Evolutionary conservation across 1,140 invertebrate genomes (phyloP).

Genomic region (Holotrichia oblita): DNA sequence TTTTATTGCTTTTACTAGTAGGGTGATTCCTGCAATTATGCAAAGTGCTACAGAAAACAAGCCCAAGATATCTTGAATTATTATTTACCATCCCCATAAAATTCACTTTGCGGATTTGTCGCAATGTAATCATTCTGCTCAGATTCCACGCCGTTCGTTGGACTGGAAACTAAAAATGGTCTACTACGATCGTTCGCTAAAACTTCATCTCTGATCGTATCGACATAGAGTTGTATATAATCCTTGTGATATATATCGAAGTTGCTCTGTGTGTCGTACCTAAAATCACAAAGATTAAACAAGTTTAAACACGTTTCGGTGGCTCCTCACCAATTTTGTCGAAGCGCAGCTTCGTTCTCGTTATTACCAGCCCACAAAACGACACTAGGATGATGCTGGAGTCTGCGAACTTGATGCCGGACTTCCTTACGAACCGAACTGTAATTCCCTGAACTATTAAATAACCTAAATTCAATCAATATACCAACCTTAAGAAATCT

Average conservation of each 20-base stretch:
- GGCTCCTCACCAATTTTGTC: conserved; percentile 75
- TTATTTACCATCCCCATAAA: conserved; percentile 86
- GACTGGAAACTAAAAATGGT: conserved; percentile 87
- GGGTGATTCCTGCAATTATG: too few species aligned
- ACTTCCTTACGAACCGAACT: conserved; percentile 79
- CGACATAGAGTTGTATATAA: conserved; percentile 88
- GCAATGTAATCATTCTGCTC: conserved; percentile 78
- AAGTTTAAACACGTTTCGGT: background rate
- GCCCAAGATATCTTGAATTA: too few species aligned
- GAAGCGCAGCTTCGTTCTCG: conserved; percentile 94
- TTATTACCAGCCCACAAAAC: conserved; percentile 96
- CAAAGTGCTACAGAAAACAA: too few species aligned
- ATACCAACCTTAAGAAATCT: conserved; percentile 72
- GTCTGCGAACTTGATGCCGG: conserved; percentile 80
- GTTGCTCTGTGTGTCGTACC: conserved; percentile 71
- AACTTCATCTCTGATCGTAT: conserved; percentile 78
- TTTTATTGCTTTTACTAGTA: too few species aligned
- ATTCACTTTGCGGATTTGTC: conserved; percentile 76
- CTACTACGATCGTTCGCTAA: conserved; percentile 69
- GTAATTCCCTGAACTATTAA: background rate
- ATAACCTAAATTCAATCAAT: background rate
- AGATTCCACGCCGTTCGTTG: conserved; percentile 86
- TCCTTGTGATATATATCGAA: conserved; percentile 76
- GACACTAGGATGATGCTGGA: conserved; percentile 91
- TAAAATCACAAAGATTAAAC: conserved; percentile 46